These are phyloP conservation scores for Peromyscus eremicus DNA, from an alignment of 2,797 vertebrate genomes.

Conservation along the genomic window DNA sequence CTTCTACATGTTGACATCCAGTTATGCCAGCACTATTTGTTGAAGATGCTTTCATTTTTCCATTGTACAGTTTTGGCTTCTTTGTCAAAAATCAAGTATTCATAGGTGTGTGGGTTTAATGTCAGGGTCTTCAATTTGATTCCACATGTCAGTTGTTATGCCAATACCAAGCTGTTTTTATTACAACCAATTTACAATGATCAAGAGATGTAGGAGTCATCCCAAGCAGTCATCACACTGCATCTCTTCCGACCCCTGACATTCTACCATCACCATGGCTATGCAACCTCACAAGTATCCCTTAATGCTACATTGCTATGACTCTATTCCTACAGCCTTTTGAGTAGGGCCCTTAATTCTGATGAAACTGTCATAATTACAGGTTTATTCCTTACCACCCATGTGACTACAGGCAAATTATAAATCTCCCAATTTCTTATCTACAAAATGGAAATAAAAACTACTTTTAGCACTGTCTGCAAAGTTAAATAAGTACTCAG, in stretches of 20 bases:
- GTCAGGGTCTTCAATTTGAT: too few species aligned
- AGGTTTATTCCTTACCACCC: constrained; percentile 13
- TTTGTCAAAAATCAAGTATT: too few species aligned
- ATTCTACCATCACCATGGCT: not conserved
- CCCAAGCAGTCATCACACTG: not conserved
- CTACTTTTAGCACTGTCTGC: not conserved
- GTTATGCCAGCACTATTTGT: too few species aligned
- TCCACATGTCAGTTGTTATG: too few species aligned
- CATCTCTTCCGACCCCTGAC: not conserved
- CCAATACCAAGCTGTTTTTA: too few species aligned
- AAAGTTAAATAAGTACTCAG: constrained; percentile 42
- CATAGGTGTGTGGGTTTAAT: too few species aligned
- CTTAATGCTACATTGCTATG: not conserved
- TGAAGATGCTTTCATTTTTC: too few species aligned
- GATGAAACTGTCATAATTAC: not conserved
- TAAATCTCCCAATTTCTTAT: constrained; percentile 33
- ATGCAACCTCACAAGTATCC: not conserved
- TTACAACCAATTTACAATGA: not conserved
- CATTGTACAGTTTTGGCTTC: too few species aligned
- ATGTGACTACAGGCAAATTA: constrained; percentile 17
- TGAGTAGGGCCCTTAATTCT: not conserved
- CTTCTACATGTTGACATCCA: too few species aligned
- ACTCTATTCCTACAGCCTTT: not conserved
- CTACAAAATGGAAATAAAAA: constrained; percentile 60
- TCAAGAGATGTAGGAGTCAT: not conserved